A percentile compares a stretch with the other conserved stretches of the same genome.
Evolutionary conservation across 2,888 invertebrate species (phyloP).

Genomic region (Cecidostiba fungosa): DNA sequence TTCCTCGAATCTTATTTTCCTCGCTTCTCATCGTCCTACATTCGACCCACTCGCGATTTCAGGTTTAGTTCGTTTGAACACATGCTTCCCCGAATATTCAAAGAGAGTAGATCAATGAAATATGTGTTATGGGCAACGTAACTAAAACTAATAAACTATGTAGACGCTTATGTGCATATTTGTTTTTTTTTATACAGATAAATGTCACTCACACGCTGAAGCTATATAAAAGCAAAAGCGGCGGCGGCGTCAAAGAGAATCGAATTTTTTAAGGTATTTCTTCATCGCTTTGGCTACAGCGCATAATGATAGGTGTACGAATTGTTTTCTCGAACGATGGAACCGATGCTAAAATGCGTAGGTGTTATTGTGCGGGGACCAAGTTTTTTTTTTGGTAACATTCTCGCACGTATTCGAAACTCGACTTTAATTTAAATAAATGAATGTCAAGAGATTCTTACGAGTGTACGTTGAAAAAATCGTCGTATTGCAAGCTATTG

Average conservation of each 20-base stretch:
- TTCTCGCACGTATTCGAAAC: neutral
- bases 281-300: neutral
- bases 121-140: neutral
- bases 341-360: neutral
- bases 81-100: neutral
- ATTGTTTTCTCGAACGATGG: neutral
- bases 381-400: neutral
- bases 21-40: slow-evolving; percentile 59
- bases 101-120: neutral
- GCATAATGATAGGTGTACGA: neutral
- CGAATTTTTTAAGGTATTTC: neutral
- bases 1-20: slow-evolving; percentile 65
- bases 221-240: neutral
- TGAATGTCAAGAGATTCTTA: slow-evolving; percentile 28
- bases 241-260: neutral
- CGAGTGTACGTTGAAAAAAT: neutral
- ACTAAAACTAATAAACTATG: too few relatives aligned
- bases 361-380: neutral
- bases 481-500: neutral
- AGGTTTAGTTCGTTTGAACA: slow-evolving; percentile 48
- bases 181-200: neutral
- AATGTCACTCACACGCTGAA: neutral
- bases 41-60: slow-evolving; percentile 65
- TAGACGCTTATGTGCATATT: too few relatives aligned
- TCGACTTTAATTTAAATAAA: slow-evolving; percentile 33